Conservation (phyloP, 2,113 vertebrate genomes). For the Paramisgurnus dabryanus region DNA sequence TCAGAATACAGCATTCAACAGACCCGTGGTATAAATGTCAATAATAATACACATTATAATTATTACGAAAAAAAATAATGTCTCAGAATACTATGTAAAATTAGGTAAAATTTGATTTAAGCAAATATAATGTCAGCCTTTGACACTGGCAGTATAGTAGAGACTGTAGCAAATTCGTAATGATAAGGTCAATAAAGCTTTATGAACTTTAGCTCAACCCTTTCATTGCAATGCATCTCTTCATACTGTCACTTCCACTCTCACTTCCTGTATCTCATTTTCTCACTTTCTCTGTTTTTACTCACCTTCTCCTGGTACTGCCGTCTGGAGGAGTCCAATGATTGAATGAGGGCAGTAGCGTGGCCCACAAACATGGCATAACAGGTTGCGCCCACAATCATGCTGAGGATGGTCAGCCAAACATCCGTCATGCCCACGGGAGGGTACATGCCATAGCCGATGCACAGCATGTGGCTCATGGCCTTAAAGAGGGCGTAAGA, state of each 20-base stretch:
- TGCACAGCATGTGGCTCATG: conserved; percentile 99
- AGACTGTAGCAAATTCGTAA: too few relatives aligned
- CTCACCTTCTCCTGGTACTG: conserved; percentile 99
- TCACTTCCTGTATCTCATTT: not conserved
- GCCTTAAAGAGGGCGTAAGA: conserved; percentile 98
- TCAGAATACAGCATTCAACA: too few relatives aligned
- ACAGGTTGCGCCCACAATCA: conserved; percentile 98
- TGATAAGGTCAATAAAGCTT: too few relatives aligned
- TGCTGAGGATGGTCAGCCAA: conserved; percentile 99
- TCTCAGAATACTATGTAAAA: too few relatives aligned
- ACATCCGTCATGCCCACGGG: conserved; percentile 95
- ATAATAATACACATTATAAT: too few relatives aligned
- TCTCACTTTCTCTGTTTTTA: not conserved
- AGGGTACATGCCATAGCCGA: conserved; percentile 94
- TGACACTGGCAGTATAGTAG: too few relatives aligned
- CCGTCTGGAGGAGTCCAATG: conserved; percentile 93
- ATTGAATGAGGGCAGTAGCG: conserved; percentile 97
- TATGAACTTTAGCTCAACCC: too few relatives aligned
- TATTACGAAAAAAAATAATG: too few relatives aligned
- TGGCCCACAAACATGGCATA: conserved; percentile 99
- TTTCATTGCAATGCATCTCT: not conserved
- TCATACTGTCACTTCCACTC: not conserved
- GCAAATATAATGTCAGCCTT: too few relatives aligned
- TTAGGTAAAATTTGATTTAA: too few relatives aligned
- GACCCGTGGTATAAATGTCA: too few relatives aligned